Base-by-base conservation (phyloP, 2,113 vertebrate genomes). In the Paraplagusia blochii region DNA sequence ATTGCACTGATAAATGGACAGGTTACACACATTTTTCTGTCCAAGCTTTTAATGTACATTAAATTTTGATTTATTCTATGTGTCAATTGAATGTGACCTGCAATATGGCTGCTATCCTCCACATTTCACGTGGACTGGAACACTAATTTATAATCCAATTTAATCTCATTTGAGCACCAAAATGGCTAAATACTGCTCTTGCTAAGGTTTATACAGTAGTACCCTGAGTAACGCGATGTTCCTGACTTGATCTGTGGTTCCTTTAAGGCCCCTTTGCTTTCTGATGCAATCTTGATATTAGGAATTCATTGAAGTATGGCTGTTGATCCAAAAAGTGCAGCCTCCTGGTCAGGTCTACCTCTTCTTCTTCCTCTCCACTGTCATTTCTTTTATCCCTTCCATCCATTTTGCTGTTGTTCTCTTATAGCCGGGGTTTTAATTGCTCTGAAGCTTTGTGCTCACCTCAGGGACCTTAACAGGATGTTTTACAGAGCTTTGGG, bases 401-500 rank as follows among this genome's bases (percentile, higher is more conserved):
- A 63, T 75, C 57, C 44, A 47, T 69, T 55, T 55, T 54, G 35
- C 49, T 12, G 38, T 38, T 44, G 44, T 66, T 53, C 53, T 77
- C 83, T 62, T 40, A 39, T 63, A 72, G 76, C 76, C 62, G 67
- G 18, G 4, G 61, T 77, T 85, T 88, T 87, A 88, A 88, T 88
- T 88, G 85, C 85, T 88, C 83, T 82, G 83, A 86, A 87, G 80
- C 82, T 10, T 58, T 59, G 77, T 35, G 75, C 69, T 79, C 74
- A 83, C 82, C 82, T 80, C 70, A 1, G 71, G 82, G 79, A 85
- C 77, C 85, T 81, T 76, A 74, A 87, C 77, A 78, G 80, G 77
- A 87, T 87, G 87, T 88, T 87, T 86, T 81, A 87, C 85, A 87
- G 80, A 81, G 77, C 83, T 85, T 83, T 78, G 64, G 73, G 87